Evolutionary conservation across 2,888 invertebrate genomes (phyloP), one percentile per base, ranked within the genome.

Genomic region (Pasiphila rectangulata): DNA sequence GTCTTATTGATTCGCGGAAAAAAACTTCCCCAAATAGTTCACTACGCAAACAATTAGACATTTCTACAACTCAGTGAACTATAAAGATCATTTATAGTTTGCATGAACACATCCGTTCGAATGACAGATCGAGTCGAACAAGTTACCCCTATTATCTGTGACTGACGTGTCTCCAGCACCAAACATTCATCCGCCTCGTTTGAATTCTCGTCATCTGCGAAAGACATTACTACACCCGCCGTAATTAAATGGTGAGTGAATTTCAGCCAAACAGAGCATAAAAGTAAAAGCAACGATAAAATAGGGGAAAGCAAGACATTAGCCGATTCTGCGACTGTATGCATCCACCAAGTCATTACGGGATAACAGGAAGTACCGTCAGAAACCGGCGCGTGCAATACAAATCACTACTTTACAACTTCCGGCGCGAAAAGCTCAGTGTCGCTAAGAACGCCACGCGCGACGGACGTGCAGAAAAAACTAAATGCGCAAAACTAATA

Each of bases 361-460:
- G 79, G 74, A 58, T 66, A 54, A 56, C 64, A 81, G 88, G 89
- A 89, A 83, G 80, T 75, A 72, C 64, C 78, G 83, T 75, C 83
- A 79, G 83, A 76, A n/a, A n/a, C 79, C 81, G 83, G 81, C 89
- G 89, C 86, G 89, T 87, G 89, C 88, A 80, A 89, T 83, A 84
- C 89, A 89, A 89, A 89, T 89, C 88, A 86, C 87, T 86, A 84
- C 87, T 88, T 88, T 89, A 89, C 89, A 85, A 88, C 89, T 85
- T 89, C 89, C 89, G 83, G 73, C 43, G 39, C 25, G 41, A 53
- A 67, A 69, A 57, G 63, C 67, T 67, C 79, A 85, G 75, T 83
- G 62, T 71, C 62, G 67, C 70, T 61, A 61, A 67, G 61, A 70
- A 67, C 61, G 67, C 68, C 62, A 70, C 50, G 63, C 65, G 64